phyloP scores from a whole-genome alignment of 2,113 vertebrate species.

The Hydrolagus affinis region DNA sequence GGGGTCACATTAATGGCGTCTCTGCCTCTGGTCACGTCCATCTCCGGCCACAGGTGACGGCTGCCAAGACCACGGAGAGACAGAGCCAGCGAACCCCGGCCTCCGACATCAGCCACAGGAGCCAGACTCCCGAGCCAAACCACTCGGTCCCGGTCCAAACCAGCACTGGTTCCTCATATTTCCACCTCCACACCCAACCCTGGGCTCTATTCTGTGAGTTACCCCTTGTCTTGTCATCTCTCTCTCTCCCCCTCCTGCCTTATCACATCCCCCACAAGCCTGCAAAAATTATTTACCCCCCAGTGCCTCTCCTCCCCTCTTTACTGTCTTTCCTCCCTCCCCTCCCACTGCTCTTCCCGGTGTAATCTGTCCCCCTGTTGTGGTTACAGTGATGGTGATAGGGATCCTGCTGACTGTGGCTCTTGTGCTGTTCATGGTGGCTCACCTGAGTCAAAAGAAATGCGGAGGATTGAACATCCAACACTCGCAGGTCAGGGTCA shows the following conservation, averaged over 20 bases:
- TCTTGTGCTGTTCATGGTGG: not conserved
- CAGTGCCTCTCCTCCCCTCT: not conserved
- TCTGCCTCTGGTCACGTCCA: not conserved
- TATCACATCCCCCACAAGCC: not conserved
- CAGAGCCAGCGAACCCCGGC: no score
- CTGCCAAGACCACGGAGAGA: rapidly evolving
- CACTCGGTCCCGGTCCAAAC: not conserved
- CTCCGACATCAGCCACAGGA: not conserved
- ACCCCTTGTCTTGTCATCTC: not conserved
- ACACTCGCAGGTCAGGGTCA: not conserved
- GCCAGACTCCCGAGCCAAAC: rapidly evolving
- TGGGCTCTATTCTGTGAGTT: not conserved
- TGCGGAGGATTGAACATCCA: not conserved
- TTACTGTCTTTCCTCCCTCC: not conserved
- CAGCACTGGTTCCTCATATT: not conserved
- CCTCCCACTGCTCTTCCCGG: not conserved
- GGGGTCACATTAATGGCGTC: not conserved
- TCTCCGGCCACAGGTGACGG: no score
- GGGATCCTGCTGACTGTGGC: not conserved
- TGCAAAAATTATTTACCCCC: no score
- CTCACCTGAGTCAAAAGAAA: not conserved
- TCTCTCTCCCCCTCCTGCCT: not conserved
- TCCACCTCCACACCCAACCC: not conserved
- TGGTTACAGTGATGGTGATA: not conserved
- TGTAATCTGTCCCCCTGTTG: not conserved